These are phyloP conservation scores for Neopelma chrysocephalum DNA, from an alignment of 2,797 vertebrate species.

Conservation along the genomic window DNA sequence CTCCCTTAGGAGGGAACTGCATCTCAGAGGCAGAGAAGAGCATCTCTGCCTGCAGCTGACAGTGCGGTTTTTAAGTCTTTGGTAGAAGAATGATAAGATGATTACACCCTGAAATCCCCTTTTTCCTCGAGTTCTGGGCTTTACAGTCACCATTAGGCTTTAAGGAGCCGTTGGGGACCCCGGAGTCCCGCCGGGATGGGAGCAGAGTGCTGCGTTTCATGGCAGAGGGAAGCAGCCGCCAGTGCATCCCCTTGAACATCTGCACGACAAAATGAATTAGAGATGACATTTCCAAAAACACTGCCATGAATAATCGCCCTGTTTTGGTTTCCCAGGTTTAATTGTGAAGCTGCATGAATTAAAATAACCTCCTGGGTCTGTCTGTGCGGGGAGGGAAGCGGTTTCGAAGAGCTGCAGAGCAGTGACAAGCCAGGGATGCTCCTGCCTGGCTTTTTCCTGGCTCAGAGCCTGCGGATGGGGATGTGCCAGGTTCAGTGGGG, in stretches of 20 bases:
- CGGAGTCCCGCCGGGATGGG: accelerated
- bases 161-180: background rate
- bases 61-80: background rate
- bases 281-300: background rate
- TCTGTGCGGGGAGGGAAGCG: background rate
- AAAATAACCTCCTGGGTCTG: constrained; percentile 13
- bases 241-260: background rate
- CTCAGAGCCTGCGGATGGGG: background rate
- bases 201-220: background rate
- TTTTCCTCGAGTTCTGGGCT: background rate
- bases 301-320: background rate
- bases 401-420: background rate
- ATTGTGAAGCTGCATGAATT: constrained; percentile 40
- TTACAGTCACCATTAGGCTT: background rate
- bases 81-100: background rate
- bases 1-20: background rate
- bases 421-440: background rate
- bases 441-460: background rate
- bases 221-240: background rate
- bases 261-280: background rate
- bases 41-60: background rate
- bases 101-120: background rate
- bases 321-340: constrained; percentile 31
- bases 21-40: background rate
- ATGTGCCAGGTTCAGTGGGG: background rate